Conservation (phyloP, 2,888 invertebrate species). For the Hyposoter didymator region DNA sequence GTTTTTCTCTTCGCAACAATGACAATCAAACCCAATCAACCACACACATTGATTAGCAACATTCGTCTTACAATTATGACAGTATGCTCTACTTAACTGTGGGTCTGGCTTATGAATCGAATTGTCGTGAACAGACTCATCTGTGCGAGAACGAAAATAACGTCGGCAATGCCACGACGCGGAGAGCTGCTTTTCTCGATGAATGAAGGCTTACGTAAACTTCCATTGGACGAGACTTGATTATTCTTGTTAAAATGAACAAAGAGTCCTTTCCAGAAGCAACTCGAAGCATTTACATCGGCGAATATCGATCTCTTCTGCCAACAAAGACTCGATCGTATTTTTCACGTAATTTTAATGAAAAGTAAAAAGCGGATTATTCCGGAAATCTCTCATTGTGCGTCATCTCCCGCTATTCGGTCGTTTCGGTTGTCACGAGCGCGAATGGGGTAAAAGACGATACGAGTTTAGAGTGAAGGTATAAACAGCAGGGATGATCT, state of each 20-base stretch:
- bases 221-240: not conserved
- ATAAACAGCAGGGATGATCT: constrained; percentile 72
- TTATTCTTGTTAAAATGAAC: constrained; percentile 16
- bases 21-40: constrained; percentile 24
- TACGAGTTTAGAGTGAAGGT: constrained; percentile 33
- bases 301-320: constrained; percentile 2
- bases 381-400: constrained; percentile 45
- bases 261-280: constrained; percentile 4
- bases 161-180: not conserved
- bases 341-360: constrained; percentile 35
- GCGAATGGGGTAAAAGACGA: constrained; percentile 36
- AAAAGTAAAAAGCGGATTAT: constrained; percentile 1
- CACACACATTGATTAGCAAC: constrained; percentile 35
- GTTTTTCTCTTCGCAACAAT: constrained; percentile 47
- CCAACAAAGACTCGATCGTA: constrained; percentile 32
- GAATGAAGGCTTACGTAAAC: constrained; percentile 52
- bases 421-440: constrained; percentile 38
- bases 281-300: constrained; percentile 36
- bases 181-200: constrained; percentile 32
- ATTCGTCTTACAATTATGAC: constrained; percentile 26
- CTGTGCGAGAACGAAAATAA: not conserved
- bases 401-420: constrained; percentile 53
- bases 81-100: constrained; percentile 1
- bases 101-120: not conserved
- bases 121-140: constrained; percentile 22